Evolutionary conservation across 2,113 vertebrate species (phyloP), one percentile per base, ranked within the genome.

Genomic region (Seriola aureovittata): DNA sequence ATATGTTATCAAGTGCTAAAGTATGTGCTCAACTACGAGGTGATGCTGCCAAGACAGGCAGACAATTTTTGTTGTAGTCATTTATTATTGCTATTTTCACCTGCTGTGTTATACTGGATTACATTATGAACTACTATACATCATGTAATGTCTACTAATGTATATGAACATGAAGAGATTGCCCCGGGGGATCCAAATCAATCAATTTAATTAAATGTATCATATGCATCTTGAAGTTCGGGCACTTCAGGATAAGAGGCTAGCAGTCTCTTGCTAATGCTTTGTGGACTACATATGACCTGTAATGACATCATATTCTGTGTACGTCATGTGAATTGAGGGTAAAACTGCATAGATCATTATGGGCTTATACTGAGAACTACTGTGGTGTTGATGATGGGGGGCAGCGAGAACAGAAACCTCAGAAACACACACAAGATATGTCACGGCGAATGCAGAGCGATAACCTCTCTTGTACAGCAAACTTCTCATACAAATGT

Each of bases 391-490:
- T 63, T 86, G 76, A 84, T 17, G 75, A 77, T 70, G 85, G 75
- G 75, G 62, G 88, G 86, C 70, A 78, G 82, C 63, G 57, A 52
- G 57, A 65, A 87, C 38, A 59, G 65, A 79, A 48, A 75, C 75
- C 78, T 76, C 84, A 93, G 96, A 96, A 94, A 95, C 95, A 95
- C 96, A 96, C 95, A 78, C 78, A 96, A 96, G 96, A 95, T 94
- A 95, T 94, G 94, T 96, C 94, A 96, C 95, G 96, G 97, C 94
- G 95, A 97, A 97, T 96, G 95, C 96, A 94, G 82, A 90, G 92
- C 71, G 88, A 93, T 88, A 81, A 81, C 67, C 82, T 65, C 69
- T 88, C 86, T 88, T 88, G 84, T 93, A 96, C 95, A 95, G 96
- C 95, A 94, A 96, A 94, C 93, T 90, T 95, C 95, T 94, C 90